Evolutionary conservation across 2,888 invertebrate genomes (phyloP).

Genomic region (Amiota communis): DNA sequence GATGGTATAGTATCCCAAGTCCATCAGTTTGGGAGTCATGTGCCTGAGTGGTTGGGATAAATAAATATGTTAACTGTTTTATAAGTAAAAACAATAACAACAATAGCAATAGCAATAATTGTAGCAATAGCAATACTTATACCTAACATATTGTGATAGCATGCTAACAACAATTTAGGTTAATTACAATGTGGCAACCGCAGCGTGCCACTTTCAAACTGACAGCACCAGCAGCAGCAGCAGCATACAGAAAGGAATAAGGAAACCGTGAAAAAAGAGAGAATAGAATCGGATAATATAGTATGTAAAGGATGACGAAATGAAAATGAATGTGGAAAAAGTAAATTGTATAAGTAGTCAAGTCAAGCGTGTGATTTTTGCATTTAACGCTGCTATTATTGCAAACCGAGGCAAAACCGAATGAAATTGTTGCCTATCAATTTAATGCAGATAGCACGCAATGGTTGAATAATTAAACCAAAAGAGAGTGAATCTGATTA

Average conservation of each 20-base stretch:
- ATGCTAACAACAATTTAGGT: slow-evolving; percentile 60
- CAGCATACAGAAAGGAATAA: background rate
- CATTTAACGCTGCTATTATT: slow-evolving; percentile 64
- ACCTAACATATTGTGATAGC: slow-evolving; percentile 36
- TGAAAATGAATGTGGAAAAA: too few species aligned
- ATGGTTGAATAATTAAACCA: background rate
- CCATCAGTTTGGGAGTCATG: too few species aligned
- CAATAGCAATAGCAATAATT: slow-evolving; percentile 29
- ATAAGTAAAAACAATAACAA: background rate
- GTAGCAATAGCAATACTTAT: slow-evolving; percentile 29
- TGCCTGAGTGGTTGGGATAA: slow-evolving; percentile 25
- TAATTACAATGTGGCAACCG: slow-evolving; percentile 48
- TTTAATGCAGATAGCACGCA: slow-evolving; percentile 35
- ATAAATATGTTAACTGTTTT: slow-evolving; percentile 24
- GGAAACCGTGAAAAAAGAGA: background rate
- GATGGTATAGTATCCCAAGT: too few species aligned
- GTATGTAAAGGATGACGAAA: background rate
- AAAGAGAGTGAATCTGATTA: background rate
- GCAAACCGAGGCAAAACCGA: slow-evolving; percentile 6
- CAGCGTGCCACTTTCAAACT: background rate
- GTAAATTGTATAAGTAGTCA: too few species aligned
- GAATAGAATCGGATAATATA: background rate
- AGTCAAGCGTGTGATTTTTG: slow-evolving; percentile 52
- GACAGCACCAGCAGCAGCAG: too few species aligned
- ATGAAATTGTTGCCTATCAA: slow-evolving; percentile 53